Evolutionary conservation across 2,797 vertebrate species (phyloP).

Genomic region (Chlorospingus semifuscus): DNA sequence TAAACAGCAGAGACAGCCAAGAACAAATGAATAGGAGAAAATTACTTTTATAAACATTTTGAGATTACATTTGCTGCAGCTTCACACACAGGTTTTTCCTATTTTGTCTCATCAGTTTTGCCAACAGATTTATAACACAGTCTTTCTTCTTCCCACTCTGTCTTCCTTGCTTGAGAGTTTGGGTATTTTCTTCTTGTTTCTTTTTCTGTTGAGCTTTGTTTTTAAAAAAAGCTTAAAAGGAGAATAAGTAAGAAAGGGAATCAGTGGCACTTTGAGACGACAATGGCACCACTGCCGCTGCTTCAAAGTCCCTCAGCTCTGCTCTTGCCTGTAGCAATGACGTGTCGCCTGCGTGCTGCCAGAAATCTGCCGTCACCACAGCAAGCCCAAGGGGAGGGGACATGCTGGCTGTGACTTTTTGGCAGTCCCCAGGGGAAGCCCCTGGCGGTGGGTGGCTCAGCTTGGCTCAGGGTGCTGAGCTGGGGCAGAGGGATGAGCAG

Average conservation of each 20-base stretch:
- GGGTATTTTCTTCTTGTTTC: neutral
- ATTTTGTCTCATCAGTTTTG: neutral
- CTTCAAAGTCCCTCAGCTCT: neutral
- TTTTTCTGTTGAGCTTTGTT: neutral
- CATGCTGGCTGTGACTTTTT: neutral
- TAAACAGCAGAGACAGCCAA: neutral
- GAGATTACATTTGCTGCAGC: neutral
- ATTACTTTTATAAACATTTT: slow-evolving; percentile 1
- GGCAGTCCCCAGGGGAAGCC: neutral
- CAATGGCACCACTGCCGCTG: neutral
- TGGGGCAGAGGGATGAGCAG: neutral
- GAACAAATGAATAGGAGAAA: slow-evolving; percentile 3
- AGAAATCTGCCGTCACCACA: neutral
- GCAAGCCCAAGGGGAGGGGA: neutral
- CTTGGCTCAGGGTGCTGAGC: rapidly evolving
- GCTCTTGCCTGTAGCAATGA: neutral
- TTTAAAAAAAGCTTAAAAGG: neutral
- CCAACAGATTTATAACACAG: neutral
- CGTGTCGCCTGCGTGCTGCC: rapidly evolving
- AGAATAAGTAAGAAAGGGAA: neutral
- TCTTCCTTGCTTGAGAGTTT: neutral
- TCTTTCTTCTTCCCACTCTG: neutral
- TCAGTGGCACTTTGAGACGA: neutral
- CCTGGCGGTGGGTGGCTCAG: neutral
- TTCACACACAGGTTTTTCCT: neutral